These are phyloP conservation scores for Microtus pennsylvanicus DNA, from an alignment of 2,113 vertebrate species.

Conservation along the genomic window DNA sequence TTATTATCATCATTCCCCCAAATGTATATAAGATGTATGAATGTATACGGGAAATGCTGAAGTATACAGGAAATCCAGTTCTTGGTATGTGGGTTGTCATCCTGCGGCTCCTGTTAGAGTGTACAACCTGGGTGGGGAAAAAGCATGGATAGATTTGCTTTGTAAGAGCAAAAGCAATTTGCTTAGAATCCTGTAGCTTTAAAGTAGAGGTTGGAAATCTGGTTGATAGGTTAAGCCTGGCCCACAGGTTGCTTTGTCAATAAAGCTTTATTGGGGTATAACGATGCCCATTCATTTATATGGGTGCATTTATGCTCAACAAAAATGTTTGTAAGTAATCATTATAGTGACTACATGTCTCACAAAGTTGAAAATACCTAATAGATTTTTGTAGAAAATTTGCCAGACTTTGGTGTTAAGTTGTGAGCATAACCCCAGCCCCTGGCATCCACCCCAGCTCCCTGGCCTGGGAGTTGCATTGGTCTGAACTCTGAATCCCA, in stretches of 20 bases:
- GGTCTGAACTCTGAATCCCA: too few species aligned
- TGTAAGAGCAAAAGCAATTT: slow-evolving; percentile 1
- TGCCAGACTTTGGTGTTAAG: background rate
- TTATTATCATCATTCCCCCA: background rate
- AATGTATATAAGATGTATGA: too few species aligned
- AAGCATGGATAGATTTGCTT: background rate
- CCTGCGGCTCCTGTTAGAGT: background rate
- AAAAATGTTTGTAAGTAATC: background rate
- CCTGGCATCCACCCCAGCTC: too few species aligned
- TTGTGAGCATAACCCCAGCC: too few species aligned
- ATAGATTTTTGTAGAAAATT: background rate
- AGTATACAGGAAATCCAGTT: background rate
- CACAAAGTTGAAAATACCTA: background rate
- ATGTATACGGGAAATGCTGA: background rate
- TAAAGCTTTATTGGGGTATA: slow-evolving; percentile 5
- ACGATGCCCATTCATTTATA: background rate
- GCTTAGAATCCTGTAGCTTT: background rate
- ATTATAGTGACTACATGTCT: background rate
- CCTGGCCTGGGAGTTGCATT: too few species aligned
- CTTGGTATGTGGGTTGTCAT: background rate
- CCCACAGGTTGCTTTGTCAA: background rate
- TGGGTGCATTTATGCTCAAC: background rate
- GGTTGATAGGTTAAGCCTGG: background rate
- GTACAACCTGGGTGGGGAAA: background rate
- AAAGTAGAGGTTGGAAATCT: background rate